These are phyloP conservation scores for Cisticola juncidis DNA, from an alignment of 2,113 vertebrate species.

Conservation along the genomic window DNA sequence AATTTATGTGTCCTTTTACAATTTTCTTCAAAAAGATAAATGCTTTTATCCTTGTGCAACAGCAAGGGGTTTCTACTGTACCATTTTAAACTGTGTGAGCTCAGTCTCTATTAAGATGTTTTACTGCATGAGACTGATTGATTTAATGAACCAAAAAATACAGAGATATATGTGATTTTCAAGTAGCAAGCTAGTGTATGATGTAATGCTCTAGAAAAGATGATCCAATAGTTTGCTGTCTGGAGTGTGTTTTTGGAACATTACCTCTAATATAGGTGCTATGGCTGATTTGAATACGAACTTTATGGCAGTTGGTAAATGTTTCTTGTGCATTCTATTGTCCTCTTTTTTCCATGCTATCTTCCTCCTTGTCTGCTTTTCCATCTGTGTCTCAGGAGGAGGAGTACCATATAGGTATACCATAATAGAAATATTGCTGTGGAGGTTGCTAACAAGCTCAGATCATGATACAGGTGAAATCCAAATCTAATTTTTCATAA, in stretches of 20 bases:
- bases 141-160: not conserved
- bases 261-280: not conserved
- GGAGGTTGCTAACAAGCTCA: not conserved
- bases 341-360: not conserved
- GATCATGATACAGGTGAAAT: not conserved
- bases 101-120: not conserved
- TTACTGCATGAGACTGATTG: not conserved
- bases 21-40: not conserved
- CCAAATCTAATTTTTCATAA: not conserved
- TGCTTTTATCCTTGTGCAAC: not conserved
- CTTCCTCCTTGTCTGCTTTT: not conserved
- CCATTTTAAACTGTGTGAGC: not conserved
- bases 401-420: not conserved
- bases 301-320: not conserved
- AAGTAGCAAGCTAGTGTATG: not conserved
- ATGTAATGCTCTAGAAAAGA: not conserved
- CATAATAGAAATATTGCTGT: not conserved
- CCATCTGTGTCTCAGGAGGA: not conserved
- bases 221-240: not conserved
- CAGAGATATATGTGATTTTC: not conserved
- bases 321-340: not conserved
- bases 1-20: not conserved
- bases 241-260: not conserved
- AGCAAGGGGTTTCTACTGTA: not conserved
- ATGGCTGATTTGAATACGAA: rapidly evolving